Conservation (phyloP, 1,140 invertebrate species). For the Tribolium castaneum region DNA sequence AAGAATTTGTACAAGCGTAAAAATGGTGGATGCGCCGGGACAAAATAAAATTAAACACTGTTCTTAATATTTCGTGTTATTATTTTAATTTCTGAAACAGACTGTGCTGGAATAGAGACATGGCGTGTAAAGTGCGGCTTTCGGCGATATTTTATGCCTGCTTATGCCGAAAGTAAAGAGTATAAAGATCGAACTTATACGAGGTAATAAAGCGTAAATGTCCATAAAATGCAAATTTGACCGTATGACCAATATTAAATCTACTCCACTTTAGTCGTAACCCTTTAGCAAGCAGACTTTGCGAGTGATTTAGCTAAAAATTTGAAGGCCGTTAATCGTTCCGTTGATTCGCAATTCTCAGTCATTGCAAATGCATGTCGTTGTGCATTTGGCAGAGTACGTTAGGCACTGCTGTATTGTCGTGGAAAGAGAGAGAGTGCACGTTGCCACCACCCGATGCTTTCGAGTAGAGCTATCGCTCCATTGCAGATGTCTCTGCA, state of each 20-base stretch:
- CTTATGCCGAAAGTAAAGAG: neutral
- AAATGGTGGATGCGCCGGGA: conserved; percentile 4
- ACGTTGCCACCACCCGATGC: conserved; percentile 12
- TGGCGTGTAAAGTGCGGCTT: neutral
- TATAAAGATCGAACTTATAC: neutral
- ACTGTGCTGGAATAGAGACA: neutral
- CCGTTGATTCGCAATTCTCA: neutral
- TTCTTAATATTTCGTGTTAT: too few relatives aligned
- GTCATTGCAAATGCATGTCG: conserved; percentile 17
- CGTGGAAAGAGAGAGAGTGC: neutral
- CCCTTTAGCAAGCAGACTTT: neutral
- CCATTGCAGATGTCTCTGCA: conserved; percentile 78
- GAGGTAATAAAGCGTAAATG: neutral
- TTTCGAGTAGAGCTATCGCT: conserved; percentile 38
- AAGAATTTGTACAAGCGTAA: too few relatives aligned
- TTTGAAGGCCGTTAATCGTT: neutral
- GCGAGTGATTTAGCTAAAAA: neutral
- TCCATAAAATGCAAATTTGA: neutral
- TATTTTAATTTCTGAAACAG: neutral
- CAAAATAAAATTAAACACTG: too few relatives aligned
- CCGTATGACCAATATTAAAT: neutral
- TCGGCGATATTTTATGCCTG: neutral
- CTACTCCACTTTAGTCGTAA: neutral
- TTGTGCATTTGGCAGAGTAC: conserved; percentile 5
- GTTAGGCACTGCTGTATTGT: neutral